Evolutionary conservation across 1,140 invertebrate species (phyloP), one percentile per base, ranked within the genome.

Genomic region (Phymastichus coffea): DNA sequence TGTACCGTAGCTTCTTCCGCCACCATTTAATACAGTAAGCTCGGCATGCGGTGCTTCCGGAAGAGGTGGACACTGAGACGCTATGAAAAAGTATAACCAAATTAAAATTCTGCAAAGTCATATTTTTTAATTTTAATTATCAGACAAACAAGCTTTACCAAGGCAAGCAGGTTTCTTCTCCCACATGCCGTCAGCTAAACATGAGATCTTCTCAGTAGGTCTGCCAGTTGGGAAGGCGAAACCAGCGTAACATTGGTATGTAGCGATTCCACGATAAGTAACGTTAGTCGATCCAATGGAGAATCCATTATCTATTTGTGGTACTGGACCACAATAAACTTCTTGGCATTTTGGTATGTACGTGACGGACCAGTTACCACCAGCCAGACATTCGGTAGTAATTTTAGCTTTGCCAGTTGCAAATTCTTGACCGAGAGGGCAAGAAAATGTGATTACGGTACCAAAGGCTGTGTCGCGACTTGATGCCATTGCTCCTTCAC

Each of bases 261-360:
- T 95, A 20, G 94, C 95, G 64, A 94, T 82, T 12, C 95, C 95
- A 61, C 87, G 85, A 68, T 94, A 98, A 1, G 95, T 97, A 3
- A 98, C 95, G 75, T 97, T 98, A 0, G 92, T 91, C 1, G 95
- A 94, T 44, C 90, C 92, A 71, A 96, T 95, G 1, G 95, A 97
- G 74, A 97, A 97, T 43, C 95, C 95, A 74, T 97, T 98, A 68
- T 96, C 93, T 57, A 98, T 98, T 83, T 97, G 95, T 55, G 95
- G 95, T 22, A 98, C 95, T 28, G 95, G 94, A 51, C 94, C 94
- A 78, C 95, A 98, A 73, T 98, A 98, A 15, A 97, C 92, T 83
- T 96, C 94, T 87, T 98, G 95, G 80, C 95, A 98, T 73, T 90
- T 89, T 4, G 95, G 95, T 71, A 98, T 95, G 71, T 94, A 94